Evolutionary conservation across 1,140 invertebrate genomes (phyloP), one percentile per base, ranked within the genome.

Genomic region (Drosophila repletoides): DNA sequence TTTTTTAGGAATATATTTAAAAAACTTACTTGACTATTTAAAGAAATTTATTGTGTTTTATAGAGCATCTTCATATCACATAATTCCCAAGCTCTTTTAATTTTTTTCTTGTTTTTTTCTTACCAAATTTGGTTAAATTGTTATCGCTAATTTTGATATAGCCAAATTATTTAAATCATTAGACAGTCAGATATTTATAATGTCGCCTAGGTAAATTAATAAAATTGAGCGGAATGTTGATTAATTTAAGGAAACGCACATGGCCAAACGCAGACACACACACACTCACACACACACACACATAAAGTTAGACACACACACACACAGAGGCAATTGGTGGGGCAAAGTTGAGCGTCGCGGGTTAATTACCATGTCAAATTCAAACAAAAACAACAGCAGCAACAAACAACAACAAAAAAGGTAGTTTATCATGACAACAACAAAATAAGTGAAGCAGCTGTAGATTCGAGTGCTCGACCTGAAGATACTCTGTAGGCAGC

Each of bases 341-440:
- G 79, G 80, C 74, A 83, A 86, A 86, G 79, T 84, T 86, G 80
- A 84, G 71, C 79, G 79, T 86, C 79, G 75, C 68, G 76, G 80
- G 80, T 86, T 86, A 86, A 86, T 86, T 86, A 86, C 80, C 80
- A 86, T 86, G 81, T 86, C 80, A 86, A 86, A 87, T 87, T 86
- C 81, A 80, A 84, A 84, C 80, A 86, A 76, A 87, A 86, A 86
- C 80, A 84, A 80, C 71, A 86, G 66, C 66, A 81, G 45, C 58
- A 59, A 59, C 61, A 52, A 40, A 40, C 56, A 55, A 34, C 46
- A 65, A 26, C 21, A 22, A 22, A 66, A 86, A 61, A 74, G 74
- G 75, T 72, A 84, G 80, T 84, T 80, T 86, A 84, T 84, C 75
- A 84, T 80, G 72, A 71, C 73, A 86, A 51, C 71, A 86, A 65